Conservation (phyloP, 2,113 vertebrate genomes). For the Scalopus aquaticus region DNA sequence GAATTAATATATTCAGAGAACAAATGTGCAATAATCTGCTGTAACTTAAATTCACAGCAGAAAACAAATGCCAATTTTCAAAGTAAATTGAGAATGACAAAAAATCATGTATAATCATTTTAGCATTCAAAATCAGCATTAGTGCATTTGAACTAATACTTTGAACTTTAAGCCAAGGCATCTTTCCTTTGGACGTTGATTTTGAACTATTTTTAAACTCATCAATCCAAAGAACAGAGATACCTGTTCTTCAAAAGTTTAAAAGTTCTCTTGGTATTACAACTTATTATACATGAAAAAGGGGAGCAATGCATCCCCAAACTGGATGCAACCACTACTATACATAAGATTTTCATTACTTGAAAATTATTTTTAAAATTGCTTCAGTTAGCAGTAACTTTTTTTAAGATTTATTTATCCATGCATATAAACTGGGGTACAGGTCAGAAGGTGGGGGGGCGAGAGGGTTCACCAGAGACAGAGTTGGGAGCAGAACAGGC, state of each 20-base stretch:
- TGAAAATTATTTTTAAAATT: background rate
- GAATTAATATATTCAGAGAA: constrained; percentile 54
- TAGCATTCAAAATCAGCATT: constrained; percentile 42
- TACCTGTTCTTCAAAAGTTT: constrained; percentile 32
- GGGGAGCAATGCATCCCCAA: constrained; percentile 24
- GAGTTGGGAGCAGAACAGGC: too few relatives aligned
- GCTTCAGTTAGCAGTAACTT: constrained; percentile 17
- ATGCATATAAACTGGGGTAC: too few relatives aligned
- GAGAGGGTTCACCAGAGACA: too few relatives aligned
- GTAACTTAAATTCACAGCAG: constrained; percentile 55
- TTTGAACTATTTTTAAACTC: constrained; percentile 47
- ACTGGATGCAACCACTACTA: background rate
- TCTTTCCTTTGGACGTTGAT: background rate
- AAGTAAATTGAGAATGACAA: constrained; percentile 53
- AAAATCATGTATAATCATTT: constrained; percentile 33
- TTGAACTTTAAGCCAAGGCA: constrained; percentile 5
- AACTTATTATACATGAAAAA: constrained; percentile 44
- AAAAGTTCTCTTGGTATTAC: constrained; percentile 53
- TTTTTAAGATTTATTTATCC: too few relatives aligned
- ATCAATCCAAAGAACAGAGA: constrained; percentile 41
- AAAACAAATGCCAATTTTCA: constrained; percentile 29
- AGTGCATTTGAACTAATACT: too few relatives aligned
- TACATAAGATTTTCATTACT: constrained; percentile 39
- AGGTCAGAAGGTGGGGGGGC: too few relatives aligned
- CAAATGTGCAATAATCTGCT: constrained; percentile 57